phyloP scores from a whole-genome alignment of 2,888 invertebrate species.

The Marronus borbonicus region DNA sequence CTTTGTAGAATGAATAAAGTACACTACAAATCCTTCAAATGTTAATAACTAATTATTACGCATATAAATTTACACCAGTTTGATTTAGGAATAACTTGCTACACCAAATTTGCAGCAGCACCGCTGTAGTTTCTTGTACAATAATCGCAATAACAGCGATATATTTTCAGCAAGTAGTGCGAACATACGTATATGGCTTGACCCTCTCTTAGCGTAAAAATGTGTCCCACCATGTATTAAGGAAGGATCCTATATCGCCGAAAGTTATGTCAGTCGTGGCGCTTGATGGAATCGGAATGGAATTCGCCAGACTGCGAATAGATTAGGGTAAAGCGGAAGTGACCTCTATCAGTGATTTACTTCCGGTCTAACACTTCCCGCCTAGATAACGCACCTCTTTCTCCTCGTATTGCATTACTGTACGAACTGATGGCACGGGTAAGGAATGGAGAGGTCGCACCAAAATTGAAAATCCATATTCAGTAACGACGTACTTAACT shows the following conservation, averaged over 20 bases:
- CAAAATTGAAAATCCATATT: conserved; percentile 50
- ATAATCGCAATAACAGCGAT: no score
- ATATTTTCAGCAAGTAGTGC: no score
- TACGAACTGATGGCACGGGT: conserved; percentile 30
- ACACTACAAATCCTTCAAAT: no score
- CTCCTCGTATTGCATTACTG: not conserved
- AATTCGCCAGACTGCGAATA: conserved; percentile 48
- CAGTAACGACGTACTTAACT: conserved; percentile 42
- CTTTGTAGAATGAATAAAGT: no score
- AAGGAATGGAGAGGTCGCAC: conserved; percentile 43
- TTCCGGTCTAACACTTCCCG: conserved; percentile 52
- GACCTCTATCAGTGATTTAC: conserved; percentile 55
- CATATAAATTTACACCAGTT: no score
- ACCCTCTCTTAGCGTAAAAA: no score
- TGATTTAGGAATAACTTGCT: no score
- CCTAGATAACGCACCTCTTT: conserved; percentile 42
- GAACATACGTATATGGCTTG: no score
- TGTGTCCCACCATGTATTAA: not conserved
- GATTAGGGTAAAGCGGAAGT: conserved; percentile 56
- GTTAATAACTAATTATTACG: no score
- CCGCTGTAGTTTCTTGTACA: no score
- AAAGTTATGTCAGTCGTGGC: conserved; percentile 45
- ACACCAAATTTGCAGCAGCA: no score
- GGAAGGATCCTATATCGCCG: not conserved
- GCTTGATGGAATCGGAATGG: conserved; percentile 43